Evolutionary conservation across 2,797 vertebrate genomes (phyloP).

Genomic region (Melanogrammus aeglefinus): DNA sequence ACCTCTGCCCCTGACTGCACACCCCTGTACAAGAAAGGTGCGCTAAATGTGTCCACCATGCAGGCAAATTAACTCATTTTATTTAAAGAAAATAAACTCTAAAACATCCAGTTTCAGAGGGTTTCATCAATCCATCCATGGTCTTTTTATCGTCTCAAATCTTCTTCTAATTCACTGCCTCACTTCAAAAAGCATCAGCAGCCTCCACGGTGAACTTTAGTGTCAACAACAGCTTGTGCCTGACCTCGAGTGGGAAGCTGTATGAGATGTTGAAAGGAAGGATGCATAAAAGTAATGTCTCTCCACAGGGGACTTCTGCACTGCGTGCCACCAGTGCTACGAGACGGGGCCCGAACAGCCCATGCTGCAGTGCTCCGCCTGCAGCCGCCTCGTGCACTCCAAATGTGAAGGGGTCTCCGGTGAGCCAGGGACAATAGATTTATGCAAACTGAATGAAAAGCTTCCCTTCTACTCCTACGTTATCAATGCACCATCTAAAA

Average conservation of each 20-base stretch:
- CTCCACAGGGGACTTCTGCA: constrained; percentile 82
- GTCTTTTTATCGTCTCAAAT: not conserved
- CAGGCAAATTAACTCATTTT: not conserved
- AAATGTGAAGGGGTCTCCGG: constrained; percentile 87
- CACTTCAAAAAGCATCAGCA: too few species aligned
- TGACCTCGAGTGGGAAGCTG: not conserved
- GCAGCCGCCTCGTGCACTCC: constrained; percentile 86
- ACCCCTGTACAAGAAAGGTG: constrained; percentile 80
- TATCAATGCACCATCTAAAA: not conserved
- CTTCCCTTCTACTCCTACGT: not conserved
- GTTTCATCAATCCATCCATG: too few species aligned
- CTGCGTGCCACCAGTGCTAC: constrained; percentile 84
- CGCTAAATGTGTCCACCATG: too few species aligned
- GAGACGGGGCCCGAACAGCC: constrained; percentile 71
- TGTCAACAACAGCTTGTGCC: not conserved
- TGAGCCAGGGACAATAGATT: constrained; percentile 46
- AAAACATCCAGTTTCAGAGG: too few species aligned
- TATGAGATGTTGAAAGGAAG: not conserved
- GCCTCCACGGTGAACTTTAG: not conserved
- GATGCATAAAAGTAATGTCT: not conserved
- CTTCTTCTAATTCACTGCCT: too few species aligned
- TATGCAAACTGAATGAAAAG: not conserved
- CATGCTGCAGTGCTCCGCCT: constrained; percentile 85
- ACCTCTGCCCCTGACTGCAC: constrained; percentile 84
- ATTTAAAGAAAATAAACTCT: not conserved